These are phyloP conservation scores for Alloplasta piceator DNA, from an alignment of 2,888 invertebrate genomes.

Conservation along the genomic window DNA sequence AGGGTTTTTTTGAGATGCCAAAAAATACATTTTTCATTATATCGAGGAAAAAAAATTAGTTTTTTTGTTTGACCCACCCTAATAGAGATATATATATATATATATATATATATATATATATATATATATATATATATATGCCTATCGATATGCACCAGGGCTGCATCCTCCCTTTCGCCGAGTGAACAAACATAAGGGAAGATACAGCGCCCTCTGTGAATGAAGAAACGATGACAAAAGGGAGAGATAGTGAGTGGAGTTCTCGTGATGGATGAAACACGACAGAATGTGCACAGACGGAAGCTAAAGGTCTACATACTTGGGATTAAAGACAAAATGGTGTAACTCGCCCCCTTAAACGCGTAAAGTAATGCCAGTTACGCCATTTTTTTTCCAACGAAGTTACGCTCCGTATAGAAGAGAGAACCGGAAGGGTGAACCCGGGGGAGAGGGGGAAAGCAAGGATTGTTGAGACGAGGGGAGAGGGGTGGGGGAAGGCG, in stretches of 20 bases:
- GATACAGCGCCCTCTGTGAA: neutral
- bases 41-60: too few species aligned
- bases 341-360: too few species aligned
- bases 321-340: too few species aligned
- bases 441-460: conserved; percentile 22
- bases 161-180: too few species aligned
- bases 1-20: too few species aligned
- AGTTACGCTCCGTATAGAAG: too few species aligned
- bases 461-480: conserved; percentile 40
- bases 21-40: too few species aligned
- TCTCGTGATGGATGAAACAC: conserved; percentile 7
- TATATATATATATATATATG: neutral
- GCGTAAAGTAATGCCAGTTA: too few species aligned
- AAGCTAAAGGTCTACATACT: neutral
- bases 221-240: conserved; percentile 23
- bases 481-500: conserved; percentile 64
- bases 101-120: conserved; percentile 3
- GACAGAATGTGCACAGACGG: conserved; percentile 19
- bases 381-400: too few species aligned
- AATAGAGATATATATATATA: too few species aligned
- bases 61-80: too few species aligned
- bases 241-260: conserved; percentile 18
- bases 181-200: neutral
- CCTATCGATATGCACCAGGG: too few species aligned
- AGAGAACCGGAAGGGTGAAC: conserved; percentile 39